Base-by-base conservation (phyloP, 2,888 invertebrate genomes). In the Mimachlamys varia region DNA sequence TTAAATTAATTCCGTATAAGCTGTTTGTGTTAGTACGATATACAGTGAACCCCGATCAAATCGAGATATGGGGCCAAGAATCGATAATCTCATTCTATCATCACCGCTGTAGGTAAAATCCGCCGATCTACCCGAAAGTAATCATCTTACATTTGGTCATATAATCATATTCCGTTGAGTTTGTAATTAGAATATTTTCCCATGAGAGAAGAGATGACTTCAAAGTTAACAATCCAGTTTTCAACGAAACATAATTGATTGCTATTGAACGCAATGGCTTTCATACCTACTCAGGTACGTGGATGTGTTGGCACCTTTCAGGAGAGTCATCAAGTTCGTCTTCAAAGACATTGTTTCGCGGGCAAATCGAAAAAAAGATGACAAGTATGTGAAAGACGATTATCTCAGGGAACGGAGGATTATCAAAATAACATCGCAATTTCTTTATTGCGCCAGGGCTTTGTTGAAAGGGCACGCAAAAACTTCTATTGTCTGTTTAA, bases 261-360 rank as follows among this genome's bases (percentile, higher is more conserved):
- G 27, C 76, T 76, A 76, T 76, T 33, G 76, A 76, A 76, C 76
- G 76, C 33, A 22, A 7, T 27, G 33, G 19, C 76, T 33, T 76
- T 33, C 33, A 76, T 76, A 76, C 33, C 76, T 76, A 7, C 13
- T 33, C 27, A 33, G 27, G 76, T 76, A 33, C 22, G 22, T 4
- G 22, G n/a, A 62, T 2, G 33, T 33, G 33, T 12, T 33, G 27
- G 22, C 0, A 27, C 76, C 33, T 76, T 76, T 33, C 58, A 33
- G 33, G 22, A 76, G 76, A 76, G 76, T 76, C 76, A 76, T 33
- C 76, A 76, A 27, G 76, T 76, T 76, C 76, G 33, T 76, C 76
- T 76, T 76, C 76, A 76, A 33, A 33, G 76, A 76, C 19, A 10
- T 12, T 76, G 33, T 13, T 15, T 53, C 15, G 4, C 27, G 12